These are phyloP conservation scores for Pangasius larnaudii DNA, from an alignment of 2,797 vertebrate species.

Conservation along the genomic window DNA sequence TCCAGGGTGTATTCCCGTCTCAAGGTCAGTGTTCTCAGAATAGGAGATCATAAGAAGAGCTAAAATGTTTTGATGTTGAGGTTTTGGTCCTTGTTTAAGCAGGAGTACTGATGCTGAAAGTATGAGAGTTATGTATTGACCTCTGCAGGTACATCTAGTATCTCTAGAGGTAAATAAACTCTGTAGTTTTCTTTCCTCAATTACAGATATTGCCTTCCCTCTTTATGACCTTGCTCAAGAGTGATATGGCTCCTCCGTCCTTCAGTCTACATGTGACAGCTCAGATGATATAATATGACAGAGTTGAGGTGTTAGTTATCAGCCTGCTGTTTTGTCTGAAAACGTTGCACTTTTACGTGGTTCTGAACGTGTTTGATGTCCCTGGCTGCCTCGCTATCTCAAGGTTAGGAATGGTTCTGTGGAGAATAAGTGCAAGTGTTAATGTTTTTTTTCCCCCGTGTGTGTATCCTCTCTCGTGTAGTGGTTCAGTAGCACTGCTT, in stretches of 20 bases:
- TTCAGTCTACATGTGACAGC: slow-evolving; percentile 71
- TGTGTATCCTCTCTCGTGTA: slow-evolving; percentile 67
- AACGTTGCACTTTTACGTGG: slow-evolving; percentile 71
- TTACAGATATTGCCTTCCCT: slow-evolving; percentile 74
- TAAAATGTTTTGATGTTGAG: background rate
- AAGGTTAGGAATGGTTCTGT: slow-evolving; percentile 75
- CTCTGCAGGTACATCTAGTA: slow-evolving; percentile 60
- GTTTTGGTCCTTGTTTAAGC: background rate
- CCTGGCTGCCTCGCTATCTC: slow-evolving; percentile 66
- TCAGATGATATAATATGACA: slow-evolving; percentile 74
- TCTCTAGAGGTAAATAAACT: slow-evolving; percentile 70
- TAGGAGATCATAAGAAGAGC: background rate
- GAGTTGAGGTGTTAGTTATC: slow-evolving; percentile 60
- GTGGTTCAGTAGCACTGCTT: slow-evolving; percentile 70
- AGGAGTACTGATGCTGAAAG: background rate
- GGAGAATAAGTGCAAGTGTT: slow-evolving; percentile 69
- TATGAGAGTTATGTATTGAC: slow-evolving; percentile 18
- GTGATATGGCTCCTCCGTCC: slow-evolving; percentile 72
- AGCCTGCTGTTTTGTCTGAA: slow-evolving; percentile 51
- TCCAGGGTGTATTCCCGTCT: background rate
- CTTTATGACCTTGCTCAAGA: slow-evolving; percentile 70
- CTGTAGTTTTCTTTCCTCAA: slow-evolving; percentile 76
- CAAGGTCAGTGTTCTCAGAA: background rate
- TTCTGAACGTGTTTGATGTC: slow-evolving; percentile 55
- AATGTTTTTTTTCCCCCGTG: slow-evolving; percentile 66